Evolutionary conservation across 2,797 vertebrate genomes (phyloP).

Genomic region (Sebastes trivittatus): DNA sequence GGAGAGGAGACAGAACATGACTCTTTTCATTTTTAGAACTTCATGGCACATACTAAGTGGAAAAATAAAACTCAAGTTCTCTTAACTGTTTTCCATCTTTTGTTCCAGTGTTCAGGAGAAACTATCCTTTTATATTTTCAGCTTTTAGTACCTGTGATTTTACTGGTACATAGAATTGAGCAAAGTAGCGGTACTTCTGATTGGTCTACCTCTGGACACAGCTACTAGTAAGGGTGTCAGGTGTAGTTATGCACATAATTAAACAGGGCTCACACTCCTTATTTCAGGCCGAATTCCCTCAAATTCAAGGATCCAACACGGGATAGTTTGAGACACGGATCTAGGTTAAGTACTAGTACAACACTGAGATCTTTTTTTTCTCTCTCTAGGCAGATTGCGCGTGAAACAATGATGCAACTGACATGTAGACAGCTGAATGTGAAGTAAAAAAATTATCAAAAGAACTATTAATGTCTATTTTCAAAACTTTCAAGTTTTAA

Average conservation of each 20-base stretch:
- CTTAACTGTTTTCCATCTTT: background rate
- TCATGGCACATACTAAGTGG: constrained; percentile 1
- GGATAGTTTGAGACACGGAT: background rate
- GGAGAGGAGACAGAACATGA: constrained; percentile 21
- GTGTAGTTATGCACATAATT: background rate
- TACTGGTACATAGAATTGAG: background rate
- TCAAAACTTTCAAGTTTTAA: too few relatives aligned
- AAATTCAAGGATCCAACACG: background rate
- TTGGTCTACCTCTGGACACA: background rate
- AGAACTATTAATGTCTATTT: background rate
- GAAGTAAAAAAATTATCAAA: background rate
- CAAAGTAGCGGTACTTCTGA: background rate
- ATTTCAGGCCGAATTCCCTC: too few relatives aligned
- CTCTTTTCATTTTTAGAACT: constrained; percentile 27
- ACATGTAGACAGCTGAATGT: background rate
- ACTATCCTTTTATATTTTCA: background rate
- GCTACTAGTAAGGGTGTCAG: background rate
- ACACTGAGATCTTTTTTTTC: background rate
- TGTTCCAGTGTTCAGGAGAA: background rate
- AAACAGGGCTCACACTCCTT: too few relatives aligned
- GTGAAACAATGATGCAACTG: background rate
- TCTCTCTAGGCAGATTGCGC: background rate
- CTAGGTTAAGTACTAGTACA: background rate
- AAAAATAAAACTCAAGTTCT: background rate
- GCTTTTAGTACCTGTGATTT: background rate